phyloP scores from a whole-genome alignment of 2,888 invertebrate species.

The Cancer borealis region DNA sequence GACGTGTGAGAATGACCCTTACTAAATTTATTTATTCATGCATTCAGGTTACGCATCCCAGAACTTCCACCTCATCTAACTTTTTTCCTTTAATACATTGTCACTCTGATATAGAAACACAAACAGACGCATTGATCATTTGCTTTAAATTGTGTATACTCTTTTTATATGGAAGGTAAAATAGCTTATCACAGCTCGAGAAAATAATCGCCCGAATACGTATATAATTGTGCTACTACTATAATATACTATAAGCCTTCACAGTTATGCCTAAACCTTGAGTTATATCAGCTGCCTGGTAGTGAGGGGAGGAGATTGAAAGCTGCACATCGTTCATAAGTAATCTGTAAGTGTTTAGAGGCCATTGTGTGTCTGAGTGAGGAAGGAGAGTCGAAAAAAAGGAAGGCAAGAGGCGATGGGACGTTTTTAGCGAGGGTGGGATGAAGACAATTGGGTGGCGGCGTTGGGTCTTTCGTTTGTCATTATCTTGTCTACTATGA shows the following conservation, averaged over 20 bases:
- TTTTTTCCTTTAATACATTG: not conserved
- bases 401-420: not conserved
- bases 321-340: not conserved
- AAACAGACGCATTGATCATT: not conserved
- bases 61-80: not conserved
- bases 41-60: too few relatives aligned
- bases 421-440: not conserved
- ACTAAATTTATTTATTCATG: too few relatives aligned
- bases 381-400: not conserved
- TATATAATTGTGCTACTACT: not conserved
- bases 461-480: not conserved
- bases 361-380: not conserved
- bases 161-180: not conserved
- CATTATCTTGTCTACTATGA: slow-evolving; percentile 22
- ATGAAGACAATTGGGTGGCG: not conserved
- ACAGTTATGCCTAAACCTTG: not conserved
- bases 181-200: not conserved
- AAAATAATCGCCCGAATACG: too few relatives aligned
- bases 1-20: too few relatives aligned
- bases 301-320: not conserved
- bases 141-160: not conserved
- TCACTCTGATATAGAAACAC: not conserved
- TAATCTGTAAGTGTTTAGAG: not conserved
- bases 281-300: not conserved
- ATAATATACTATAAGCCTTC: not conserved